phyloP scores from a whole-genome alignment of 2,113 vertebrate species.

The Hoplias malabaricus region DNA sequence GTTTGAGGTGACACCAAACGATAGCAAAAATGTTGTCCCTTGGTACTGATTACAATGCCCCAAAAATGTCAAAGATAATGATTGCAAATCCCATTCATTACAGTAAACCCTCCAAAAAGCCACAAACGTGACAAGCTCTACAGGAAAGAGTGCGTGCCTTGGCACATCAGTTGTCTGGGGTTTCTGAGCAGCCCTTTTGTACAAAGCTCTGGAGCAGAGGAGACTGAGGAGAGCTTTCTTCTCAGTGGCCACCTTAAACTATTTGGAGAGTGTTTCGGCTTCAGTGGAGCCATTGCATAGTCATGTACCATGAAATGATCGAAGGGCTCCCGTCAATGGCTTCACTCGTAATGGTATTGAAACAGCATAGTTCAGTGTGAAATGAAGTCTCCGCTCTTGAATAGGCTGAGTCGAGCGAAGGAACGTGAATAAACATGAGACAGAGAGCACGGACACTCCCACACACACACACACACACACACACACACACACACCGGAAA shows the following conservation, averaged over 20 bases:
- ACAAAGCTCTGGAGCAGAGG: constrained; percentile 7
- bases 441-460: constrained; percentile 33
- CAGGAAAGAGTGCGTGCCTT: background rate
- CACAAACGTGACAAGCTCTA: background rate
- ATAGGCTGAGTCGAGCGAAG: constrained; percentile 35
- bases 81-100: background rate
- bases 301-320: constrained; percentile 57
- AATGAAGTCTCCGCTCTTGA: constrained; percentile 52
- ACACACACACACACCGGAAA: constrained; percentile 26
- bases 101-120: background rate
- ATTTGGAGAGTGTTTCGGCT: constrained; percentile 51
- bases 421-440: constrained; percentile 54
- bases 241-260: constrained; percentile 47
- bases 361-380: constrained; percentile 56
- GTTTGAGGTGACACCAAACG: background rate
- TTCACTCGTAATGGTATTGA: constrained; percentile 53
- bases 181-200: constrained; percentile 28
- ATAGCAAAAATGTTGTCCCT: background rate
- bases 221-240: constrained; percentile 33
- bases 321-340: constrained; percentile 46
- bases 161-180: constrained; percentile 14
- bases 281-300: constrained; percentile 38
- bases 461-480: background rate
- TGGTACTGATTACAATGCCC: background rate
- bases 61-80: background rate